A percentile compares a stretch with the other conserved stretches of the same genome.
These are phyloP conservation scores for Heliconius congener DNA, from an alignment of 1,140 invertebrate species.

Conservation along the genomic window DNA sequence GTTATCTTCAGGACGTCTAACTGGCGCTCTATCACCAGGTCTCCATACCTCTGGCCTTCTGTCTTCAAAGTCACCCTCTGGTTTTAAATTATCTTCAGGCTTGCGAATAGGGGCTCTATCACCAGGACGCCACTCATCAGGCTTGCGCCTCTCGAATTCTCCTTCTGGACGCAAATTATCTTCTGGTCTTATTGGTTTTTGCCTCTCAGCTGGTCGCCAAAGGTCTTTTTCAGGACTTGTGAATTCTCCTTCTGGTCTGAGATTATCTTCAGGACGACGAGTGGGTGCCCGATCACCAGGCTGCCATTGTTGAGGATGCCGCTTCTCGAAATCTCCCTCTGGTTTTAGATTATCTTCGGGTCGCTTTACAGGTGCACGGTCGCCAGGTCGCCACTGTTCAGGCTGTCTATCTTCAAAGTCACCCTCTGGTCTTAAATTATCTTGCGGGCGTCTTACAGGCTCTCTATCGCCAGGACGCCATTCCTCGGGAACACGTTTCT, in stretches of 20 bases:
- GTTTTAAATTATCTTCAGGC: slow-evolving; percentile 57
- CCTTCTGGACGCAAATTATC: slow-evolving; percentile 82
- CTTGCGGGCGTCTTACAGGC: slow-evolving; percentile 78
- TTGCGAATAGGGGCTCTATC: slow-evolving; percentile 67
- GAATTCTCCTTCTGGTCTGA: slow-evolving; percentile 84
- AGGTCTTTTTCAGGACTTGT: slow-evolving; percentile 77
- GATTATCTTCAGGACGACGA: slow-evolving; percentile 74
- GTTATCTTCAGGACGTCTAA: slow-evolving; percentile 82
- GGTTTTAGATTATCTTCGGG: slow-evolving; percentile 82
- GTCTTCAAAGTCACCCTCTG: slow-evolving; percentile 77
- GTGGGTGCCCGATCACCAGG: slow-evolving; percentile 69
- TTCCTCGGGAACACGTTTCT: slow-evolving; percentile 72
- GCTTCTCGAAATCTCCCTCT: slow-evolving; percentile 83
- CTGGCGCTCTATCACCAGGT: slow-evolving; percentile 82
- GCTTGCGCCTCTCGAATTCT: slow-evolving; percentile 82
- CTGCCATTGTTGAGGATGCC: slow-evolving; percentile 81
- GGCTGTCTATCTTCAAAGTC: slow-evolving; percentile 81
- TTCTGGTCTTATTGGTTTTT: slow-evolving; percentile 77
- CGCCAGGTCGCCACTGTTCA: slow-evolving; percentile 79
- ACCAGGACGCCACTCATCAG: slow-evolving; percentile 70
- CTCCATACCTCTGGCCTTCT: slow-evolving; percentile 79
- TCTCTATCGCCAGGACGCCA: slow-evolving; percentile 82
- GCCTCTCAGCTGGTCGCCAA: slow-evolving; percentile 81
- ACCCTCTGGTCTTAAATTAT: slow-evolving; percentile 83
- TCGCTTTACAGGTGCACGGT: slow-evolving; percentile 79